A percentile compares a stretch with the other conserved stretches of the same genome.
phyloP scores from a whole-genome alignment of 1,140 invertebrate species.

The Nixonia krombeini region DNA sequence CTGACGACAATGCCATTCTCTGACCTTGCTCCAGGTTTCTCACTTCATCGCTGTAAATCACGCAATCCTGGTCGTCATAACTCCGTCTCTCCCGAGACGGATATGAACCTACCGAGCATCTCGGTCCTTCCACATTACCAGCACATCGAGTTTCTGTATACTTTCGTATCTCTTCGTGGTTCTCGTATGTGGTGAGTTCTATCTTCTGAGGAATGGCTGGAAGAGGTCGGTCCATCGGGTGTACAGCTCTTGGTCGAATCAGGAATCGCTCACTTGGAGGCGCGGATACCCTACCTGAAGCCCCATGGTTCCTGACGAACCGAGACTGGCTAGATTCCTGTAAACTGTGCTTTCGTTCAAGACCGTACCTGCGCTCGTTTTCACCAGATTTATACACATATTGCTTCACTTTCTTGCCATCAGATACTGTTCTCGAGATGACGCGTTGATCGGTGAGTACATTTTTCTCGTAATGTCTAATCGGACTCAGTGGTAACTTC shows the following conservation, averaged over 20 bases:
- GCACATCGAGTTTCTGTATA: neutral
- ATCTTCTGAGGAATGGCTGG: slow-evolving; percentile 62
- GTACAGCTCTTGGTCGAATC: slow-evolving; percentile 54
- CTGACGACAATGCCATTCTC: neutral
- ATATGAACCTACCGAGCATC: neutral
- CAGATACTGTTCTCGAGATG: slow-evolving; percentile 44
- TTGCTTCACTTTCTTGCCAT: slow-evolving; percentile 48
- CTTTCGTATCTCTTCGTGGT: slow-evolving; percentile 46
- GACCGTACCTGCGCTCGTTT: slow-evolving; percentile 37
- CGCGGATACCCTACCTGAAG: slow-evolving; percentile 63
- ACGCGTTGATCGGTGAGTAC: slow-evolving; percentile 58
- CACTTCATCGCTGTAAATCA: slow-evolving; percentile 1
- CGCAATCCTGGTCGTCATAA: slow-evolving; percentile 14
- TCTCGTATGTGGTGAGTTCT: slow-evolving; percentile 56
- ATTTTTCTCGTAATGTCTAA: slow-evolving; percentile 55
- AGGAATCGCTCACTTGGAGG: slow-evolving; percentile 60
- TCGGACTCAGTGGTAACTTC: slow-evolving; percentile 23
- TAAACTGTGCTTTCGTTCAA: slow-evolving; percentile 66
- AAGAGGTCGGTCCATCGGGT: slow-evolving; percentile 61
- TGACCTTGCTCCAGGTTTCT: neutral
- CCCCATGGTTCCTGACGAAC: slow-evolving; percentile 59
- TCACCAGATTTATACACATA: slow-evolving; percentile 42
- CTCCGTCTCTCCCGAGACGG: slow-evolving; percentile 10
- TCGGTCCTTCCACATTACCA: slow-evolving; percentile 9
- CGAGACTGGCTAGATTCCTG: slow-evolving; percentile 60